A percentile compares a stretch with the other conserved stretches of the same genome.
Evolutionary conservation across 1,140 invertebrate species (phyloP).

Genomic region (Rhysida immarginata): DNA sequence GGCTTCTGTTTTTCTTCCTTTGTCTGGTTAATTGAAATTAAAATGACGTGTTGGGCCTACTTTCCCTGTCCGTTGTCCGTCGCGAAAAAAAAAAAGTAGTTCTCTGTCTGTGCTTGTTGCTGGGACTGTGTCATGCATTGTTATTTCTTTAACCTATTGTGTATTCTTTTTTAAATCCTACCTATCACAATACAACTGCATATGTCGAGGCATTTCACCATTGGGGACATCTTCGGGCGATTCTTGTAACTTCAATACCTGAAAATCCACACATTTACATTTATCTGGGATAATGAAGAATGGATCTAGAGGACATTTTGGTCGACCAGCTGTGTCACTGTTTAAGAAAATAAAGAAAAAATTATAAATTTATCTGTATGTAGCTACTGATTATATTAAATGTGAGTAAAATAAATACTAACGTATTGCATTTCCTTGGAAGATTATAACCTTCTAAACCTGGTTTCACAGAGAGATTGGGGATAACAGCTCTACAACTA

Average conservation of each 20-base stretch:
- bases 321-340: constrained; percentile 69
- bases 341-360: constrained; percentile 13
- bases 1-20: too few species aligned
- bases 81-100: background rate
- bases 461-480: constrained; percentile 78
- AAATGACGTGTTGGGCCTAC: too few species aligned
- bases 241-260: constrained; percentile 71
- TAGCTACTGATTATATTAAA: background rate
- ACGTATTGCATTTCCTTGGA: constrained; percentile 87
- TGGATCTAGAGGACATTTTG: constrained; percentile 91
- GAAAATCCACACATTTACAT: constrained; percentile 90
- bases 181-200: constrained; percentile 88
- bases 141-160: background rate
- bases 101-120: too few species aligned
- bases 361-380: background rate
- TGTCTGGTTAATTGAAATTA: too few species aligned
- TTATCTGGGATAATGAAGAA: constrained; percentile 96
- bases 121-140: too few species aligned
- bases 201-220: constrained; percentile 94
- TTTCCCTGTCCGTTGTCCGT: too few species aligned
- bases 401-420: constrained; percentile 30
- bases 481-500: constrained; percentile 74
- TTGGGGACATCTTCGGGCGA: constrained; percentile 90
- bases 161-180: constrained; percentile 19
- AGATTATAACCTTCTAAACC: constrained; percentile 94